Evolutionary conservation across 2,888 invertebrate species (phyloP).

Genomic region (Latrodectus elegans): DNA sequence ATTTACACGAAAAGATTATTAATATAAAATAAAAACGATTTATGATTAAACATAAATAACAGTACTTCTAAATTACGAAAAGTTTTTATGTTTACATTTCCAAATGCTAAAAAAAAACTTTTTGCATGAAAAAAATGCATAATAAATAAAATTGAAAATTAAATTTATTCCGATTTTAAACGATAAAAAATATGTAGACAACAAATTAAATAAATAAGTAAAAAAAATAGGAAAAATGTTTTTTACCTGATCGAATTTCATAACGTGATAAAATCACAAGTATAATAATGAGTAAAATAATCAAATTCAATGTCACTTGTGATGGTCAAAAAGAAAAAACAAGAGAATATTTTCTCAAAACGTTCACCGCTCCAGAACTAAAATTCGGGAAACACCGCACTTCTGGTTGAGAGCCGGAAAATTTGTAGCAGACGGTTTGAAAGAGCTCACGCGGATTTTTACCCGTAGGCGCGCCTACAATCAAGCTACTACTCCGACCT

Average conservation of each 20-base stretch:
- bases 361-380: slow-evolving; percentile 6
- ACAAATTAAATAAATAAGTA: neutral
- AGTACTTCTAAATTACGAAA: too few relatives aligned
- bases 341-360: neutral
- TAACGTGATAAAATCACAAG: neutral
- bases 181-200: too few relatives aligned
- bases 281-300: too few relatives aligned
- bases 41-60: too few relatives aligned
- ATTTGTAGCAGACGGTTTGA: slow-evolving; percentile 27
- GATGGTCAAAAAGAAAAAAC: neutral
- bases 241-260: slow-evolving; percentile 65
- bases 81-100: too few relatives aligned
- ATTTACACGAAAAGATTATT: too few relatives aligned
- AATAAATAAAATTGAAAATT: too few relatives aligned
- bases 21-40: too few relatives aligned
- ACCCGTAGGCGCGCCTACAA: slow-evolving; percentile 66
- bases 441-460: slow-evolving; percentile 20
- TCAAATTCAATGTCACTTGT: too few relatives aligned
- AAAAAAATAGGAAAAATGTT: slow-evolving; percentile 51
- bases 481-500: slow-evolving; percentile 38
- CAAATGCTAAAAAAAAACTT: too few relatives aligned
- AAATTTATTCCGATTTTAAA: too few relatives aligned
- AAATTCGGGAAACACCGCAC: slow-evolving; percentile 32
- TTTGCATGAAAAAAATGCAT: too few relatives aligned
- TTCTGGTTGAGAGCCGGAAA: slow-evolving; percentile 26